Evolutionary conservation across 2,113 vertebrate species (phyloP), one percentile per base, ranked within the genome.

Genomic region (Chionomys nivalis): DNA sequence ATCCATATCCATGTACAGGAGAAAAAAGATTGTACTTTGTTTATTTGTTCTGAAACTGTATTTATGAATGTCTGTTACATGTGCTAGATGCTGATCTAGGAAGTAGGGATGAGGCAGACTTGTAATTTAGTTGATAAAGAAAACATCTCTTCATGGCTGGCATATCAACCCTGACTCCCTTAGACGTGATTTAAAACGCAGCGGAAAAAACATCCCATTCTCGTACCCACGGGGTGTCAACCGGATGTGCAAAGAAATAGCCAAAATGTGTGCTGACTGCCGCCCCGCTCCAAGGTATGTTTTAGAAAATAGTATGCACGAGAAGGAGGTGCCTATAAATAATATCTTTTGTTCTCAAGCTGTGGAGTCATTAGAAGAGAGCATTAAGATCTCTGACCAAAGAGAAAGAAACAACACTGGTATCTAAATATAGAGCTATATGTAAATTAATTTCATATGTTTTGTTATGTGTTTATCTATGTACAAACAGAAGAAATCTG

Each of bases 361-460:
- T 73, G 31, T 33, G 63, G 47, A 14, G 28, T 47, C 13, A 72
- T 7, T 76, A 72, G 14, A 79, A 39, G 77, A 89, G 42, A 81
- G 9, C 87, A 65, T 33, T 75, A 77, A 36, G 5, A 19, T 72
- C 55, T 87, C 58, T 90, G 31, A 66, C 11, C 23, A 92, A 87
- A 95, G 44, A 76, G 92, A 82, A 82, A 24, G 21, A 89, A 87
- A 87, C 4, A 95, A 96, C 82, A 55, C 82, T 85, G 4, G 3
- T 28, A 14, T 0, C 2, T 55, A 91, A 94, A 81, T 26, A 77
- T n/a, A 88, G 13, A 81, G 58, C 11, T 52, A 44, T 87, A 63
- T 72, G 11, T 14, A 90, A 76, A 47, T 55, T 61, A 42, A 82
- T 42, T 79, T 87, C 5, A 58, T 65, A 36, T 24, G 10, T 89